Evolutionary conservation across 2,888 invertebrate genomes (phyloP).

Genomic region (Podotricha telesiphe): DNA sequence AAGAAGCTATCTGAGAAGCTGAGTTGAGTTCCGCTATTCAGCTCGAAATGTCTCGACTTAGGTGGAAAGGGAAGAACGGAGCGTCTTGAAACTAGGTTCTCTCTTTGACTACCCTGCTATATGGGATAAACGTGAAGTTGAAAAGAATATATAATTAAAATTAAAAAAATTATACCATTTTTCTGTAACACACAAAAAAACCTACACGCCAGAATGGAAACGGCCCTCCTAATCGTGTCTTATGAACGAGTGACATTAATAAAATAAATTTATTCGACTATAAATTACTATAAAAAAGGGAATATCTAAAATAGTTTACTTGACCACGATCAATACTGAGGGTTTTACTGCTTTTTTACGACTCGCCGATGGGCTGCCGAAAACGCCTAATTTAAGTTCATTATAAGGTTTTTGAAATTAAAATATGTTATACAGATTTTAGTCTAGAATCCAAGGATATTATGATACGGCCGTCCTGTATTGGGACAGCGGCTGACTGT

Average conservation of each 20-base stretch:
- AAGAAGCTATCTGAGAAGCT: background rate
- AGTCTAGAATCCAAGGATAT: too few species aligned
- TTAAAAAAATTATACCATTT: too few species aligned
- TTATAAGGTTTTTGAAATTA: conserved; percentile 71
- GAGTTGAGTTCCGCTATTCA: background rate
- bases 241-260: conserved; percentile 72
- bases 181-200: conserved; percentile 31
- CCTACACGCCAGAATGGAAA: conserved; percentile 38
- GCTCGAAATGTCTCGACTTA: too few species aligned
- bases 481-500: too few species aligned
- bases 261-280: conserved; percentile 73
- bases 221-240: conserved; percentile 43
- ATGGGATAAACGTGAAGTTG: too few species aligned
- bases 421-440: conserved; percentile 67
- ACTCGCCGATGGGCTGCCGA: conserved; percentile 70
- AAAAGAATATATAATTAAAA: too few species aligned
- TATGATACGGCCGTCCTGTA: too few species aligned
- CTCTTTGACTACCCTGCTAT: too few species aligned
- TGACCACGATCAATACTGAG: conserved; percentile 73
- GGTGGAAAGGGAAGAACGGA: too few species aligned
- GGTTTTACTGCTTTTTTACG: conserved; percentile 77
- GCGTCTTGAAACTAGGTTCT: too few species aligned
- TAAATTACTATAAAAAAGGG: conserved; percentile 79
- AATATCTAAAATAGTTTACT: conserved; percentile 76
- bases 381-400: conserved; percentile 78